These are phyloP conservation scores for Diorhabda sublineata DNA, from an alignment of 1,140 invertebrate genomes.

Conservation along the genomic window DNA sequence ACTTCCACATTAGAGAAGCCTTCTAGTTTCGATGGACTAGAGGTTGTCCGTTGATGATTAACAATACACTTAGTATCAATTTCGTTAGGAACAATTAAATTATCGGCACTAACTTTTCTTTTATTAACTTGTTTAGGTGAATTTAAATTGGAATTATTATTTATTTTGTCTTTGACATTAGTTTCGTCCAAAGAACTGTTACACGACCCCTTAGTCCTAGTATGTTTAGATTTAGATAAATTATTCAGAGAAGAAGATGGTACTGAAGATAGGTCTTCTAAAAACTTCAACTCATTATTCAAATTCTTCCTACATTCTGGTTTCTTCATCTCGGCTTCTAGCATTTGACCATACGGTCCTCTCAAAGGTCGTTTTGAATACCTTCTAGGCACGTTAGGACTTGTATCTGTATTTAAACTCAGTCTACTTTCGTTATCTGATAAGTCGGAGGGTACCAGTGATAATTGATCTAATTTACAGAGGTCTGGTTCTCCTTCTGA, in stretches of 20 bases:
- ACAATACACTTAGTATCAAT: constrained; percentile 46
- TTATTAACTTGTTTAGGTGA: constrained; percentile 31
- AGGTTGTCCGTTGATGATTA: constrained; percentile 71
- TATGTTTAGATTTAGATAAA: constrained; percentile 32
- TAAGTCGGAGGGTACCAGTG: constrained; percentile 46
- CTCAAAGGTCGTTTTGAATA: constrained; percentile 72
- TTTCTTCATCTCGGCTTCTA: constrained; percentile 79
- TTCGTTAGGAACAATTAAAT: constrained; percentile 42
- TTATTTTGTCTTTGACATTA: constrained; percentile 36
- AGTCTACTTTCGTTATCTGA: constrained; percentile 53
- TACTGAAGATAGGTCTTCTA: constrained; percentile 45
- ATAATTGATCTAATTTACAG: constrained; percentile 36
- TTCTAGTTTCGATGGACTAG: constrained; percentile 72
- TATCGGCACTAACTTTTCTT: constrained; percentile 54
- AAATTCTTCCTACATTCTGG: constrained; percentile 53
- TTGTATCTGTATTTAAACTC: constrained; percentile 34
- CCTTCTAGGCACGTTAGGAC: constrained; percentile 48
- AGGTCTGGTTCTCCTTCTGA: constrained; percentile 56
- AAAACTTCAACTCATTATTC: constrained; percentile 54
- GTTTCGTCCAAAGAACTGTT: constrained; percentile 52
- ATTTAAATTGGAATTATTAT: constrained; percentile 11
- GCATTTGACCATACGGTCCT: constrained; percentile 78
- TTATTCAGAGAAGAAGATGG: constrained; percentile 33
- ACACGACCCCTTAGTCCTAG: constrained; percentile 35
- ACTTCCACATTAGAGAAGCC: constrained; percentile 55